Conservation (phyloP, 2,797 vertebrate species). For the Periparus ater region DNA sequence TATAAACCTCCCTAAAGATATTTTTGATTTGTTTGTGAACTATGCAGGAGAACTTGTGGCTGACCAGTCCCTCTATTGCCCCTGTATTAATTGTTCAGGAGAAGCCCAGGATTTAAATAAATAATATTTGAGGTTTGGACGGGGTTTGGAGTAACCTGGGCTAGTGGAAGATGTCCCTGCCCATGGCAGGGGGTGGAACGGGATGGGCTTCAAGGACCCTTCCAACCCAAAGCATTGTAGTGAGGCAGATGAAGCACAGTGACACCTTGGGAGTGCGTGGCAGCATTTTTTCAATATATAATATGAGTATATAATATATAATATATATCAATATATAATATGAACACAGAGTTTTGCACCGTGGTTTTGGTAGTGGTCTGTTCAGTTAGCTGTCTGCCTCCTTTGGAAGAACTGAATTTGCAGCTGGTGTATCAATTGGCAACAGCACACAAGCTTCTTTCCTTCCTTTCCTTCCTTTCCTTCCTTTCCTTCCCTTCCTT, state of each 20-base stretch:
- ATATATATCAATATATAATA: accelerated
- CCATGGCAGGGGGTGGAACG: no score
- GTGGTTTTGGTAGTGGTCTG: neutral
- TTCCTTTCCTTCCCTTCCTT: no score
- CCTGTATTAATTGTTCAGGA: neutral
- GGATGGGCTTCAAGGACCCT: neutral
- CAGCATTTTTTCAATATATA: neutral
- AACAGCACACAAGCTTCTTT: neutral
- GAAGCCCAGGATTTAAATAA: neutral
- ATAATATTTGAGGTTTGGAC: neutral
- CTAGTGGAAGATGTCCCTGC: neutral
- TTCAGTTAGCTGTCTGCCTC: neutral
- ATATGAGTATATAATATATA: no score
- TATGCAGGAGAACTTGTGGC: neutral
- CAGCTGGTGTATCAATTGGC: neutral
- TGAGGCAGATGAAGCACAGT: neutral
- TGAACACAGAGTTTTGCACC: neutral
- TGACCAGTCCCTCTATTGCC: neutral
- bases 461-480: no score
- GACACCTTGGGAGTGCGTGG: neutral
- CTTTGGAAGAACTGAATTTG: neutral
- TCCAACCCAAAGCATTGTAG: neutral
- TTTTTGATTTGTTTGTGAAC: neutral
- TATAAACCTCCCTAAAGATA: neutral
- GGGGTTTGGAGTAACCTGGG: neutral